These are phyloP conservation scores for Drosophila guanche DNA, from an alignment of 1,140 invertebrate species.

Conservation along the genomic window DNA sequence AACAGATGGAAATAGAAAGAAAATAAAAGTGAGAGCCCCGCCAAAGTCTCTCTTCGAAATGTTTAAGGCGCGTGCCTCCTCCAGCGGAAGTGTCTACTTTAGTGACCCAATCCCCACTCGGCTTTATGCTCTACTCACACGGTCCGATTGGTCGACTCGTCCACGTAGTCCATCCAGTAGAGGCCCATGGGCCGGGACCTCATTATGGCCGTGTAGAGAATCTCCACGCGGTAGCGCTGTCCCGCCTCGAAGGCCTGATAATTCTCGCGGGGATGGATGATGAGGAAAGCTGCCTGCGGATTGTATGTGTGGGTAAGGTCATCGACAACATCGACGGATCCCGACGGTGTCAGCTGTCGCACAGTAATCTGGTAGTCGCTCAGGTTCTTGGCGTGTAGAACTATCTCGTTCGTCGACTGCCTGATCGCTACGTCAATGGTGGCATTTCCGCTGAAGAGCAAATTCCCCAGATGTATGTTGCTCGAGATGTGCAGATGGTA, in stretches of 20 bases:
- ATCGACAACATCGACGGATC: constrained; percentile 36
- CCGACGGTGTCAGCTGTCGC: constrained; percentile 36
- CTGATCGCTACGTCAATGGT: constrained; percentile 84
- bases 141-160: constrained; percentile 52
- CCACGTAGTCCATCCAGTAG: constrained; percentile 86
- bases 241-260: constrained; percentile 73
- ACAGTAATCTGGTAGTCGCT: constrained; percentile 66
- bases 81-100: background rate
- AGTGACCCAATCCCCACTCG: no score
- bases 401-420: constrained; percentile 83
- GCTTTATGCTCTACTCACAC: constrained; percentile 50
- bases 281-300: constrained; percentile 42
- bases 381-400: constrained; percentile 84
- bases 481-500: constrained; percentile 88
- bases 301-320: constrained; percentile 62
- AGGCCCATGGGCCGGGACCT: constrained; percentile 85
- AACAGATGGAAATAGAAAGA: constrained; percentile 33
- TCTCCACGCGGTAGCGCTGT: constrained; percentile 66
- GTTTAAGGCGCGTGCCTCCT: constrained; percentile 38
- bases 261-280: constrained; percentile 68
- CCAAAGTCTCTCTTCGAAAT: constrained; percentile 14
- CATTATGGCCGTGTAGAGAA: constrained; percentile 72
- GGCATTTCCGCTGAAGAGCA: constrained; percentile 86
- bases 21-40: constrained; percentile 51
- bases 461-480: constrained; percentile 84